These are phyloP conservation scores for Hydroisotoma schaefferi DNA, from an alignment of 2,888 invertebrate species.

Conservation along the genomic window DNA sequence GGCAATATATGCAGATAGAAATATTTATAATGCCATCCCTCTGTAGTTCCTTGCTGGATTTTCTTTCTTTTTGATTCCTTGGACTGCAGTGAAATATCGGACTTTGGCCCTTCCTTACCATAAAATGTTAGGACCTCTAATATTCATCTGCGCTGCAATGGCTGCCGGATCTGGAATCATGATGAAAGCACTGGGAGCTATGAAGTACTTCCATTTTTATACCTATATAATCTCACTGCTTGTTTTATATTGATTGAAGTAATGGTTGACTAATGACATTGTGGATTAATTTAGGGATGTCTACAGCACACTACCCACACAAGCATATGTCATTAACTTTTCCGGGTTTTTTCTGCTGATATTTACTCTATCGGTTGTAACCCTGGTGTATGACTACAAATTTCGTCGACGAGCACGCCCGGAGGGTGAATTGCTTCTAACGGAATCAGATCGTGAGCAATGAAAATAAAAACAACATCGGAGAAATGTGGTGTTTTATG, in stretches of 20 bases:
- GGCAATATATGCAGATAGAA: not conserved
- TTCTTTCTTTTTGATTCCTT: constrained; percentile 43
- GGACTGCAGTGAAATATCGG: constrained; percentile 37
- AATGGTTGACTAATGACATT: no score
- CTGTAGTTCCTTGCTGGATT: constrained; percentile 45
- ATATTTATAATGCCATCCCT: not conserved
- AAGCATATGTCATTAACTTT: constrained; percentile 38
- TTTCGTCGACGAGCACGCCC: constrained; percentile 44
- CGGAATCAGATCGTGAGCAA: constrained; percentile 36
- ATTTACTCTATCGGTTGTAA: constrained; percentile 35
- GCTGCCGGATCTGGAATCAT: constrained; percentile 45
- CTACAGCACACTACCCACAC: constrained; percentile 24
- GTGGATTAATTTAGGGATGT: no score
- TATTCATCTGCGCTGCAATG: constrained; percentile 36
- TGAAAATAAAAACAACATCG: no score
- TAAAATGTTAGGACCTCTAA: constrained; percentile 40
- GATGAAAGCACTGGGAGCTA: constrained; percentile 41
- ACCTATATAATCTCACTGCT: not conserved
- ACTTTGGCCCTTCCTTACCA: constrained; percentile 42
- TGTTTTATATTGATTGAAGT: not conserved
- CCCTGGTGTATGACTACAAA: constrained; percentile 36
- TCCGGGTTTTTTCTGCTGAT: constrained; percentile 42
- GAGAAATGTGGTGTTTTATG: no score
- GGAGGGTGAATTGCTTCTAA: constrained; percentile 44
- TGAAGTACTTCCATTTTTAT: constrained; percentile 25